phyloP scores from a whole-genome alignment of 2,113 vertebrate genomes.

The Psilopogon haemacephalus region DNA sequence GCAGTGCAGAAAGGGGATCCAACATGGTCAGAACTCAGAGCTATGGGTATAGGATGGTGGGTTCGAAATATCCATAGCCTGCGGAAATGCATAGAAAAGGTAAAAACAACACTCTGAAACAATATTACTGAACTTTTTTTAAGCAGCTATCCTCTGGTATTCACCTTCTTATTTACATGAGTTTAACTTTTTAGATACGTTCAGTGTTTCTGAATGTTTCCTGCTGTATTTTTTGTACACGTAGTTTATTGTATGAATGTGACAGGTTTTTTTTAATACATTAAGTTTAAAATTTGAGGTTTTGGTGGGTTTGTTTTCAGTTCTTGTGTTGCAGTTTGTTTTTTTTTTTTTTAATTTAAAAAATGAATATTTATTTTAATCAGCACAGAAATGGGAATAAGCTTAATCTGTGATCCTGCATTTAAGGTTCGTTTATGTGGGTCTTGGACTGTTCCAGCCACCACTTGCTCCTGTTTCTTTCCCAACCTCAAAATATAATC shows the following conservation, averaged over 20 bases:
- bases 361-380: background rate
- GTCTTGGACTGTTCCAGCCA: background rate
- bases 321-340: too few species aligned
- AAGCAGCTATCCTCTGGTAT: background rate
- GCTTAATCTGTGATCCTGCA: background rate
- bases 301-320: background rate
- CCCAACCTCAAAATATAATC: background rate
- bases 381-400: background rate
- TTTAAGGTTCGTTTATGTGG: background rate
- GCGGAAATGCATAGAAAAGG: conserved; percentile 94
- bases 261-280: background rate
- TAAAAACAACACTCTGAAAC: conserved; percentile 47
- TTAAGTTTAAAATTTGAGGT: background rate
- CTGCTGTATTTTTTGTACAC: rapidly evolving
- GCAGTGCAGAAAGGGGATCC: conserved; percentile 88
- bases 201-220: background rate
- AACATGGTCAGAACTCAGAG: conserved; percentile 91
- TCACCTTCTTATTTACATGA: background rate
- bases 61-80: conserved; percentile 89
- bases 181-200: background rate
- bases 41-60: conserved; percentile 98
- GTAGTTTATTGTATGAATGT: background rate
- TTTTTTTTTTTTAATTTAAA: too few species aligned
- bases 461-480: background rate
- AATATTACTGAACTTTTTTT: background rate